A percentile compares a stretch with the other conserved stretches of the same genome.
Evolutionary conservation across 2,888 invertebrate genomes (phyloP).

Genomic region (Leptura quadrifasciata): DNA sequence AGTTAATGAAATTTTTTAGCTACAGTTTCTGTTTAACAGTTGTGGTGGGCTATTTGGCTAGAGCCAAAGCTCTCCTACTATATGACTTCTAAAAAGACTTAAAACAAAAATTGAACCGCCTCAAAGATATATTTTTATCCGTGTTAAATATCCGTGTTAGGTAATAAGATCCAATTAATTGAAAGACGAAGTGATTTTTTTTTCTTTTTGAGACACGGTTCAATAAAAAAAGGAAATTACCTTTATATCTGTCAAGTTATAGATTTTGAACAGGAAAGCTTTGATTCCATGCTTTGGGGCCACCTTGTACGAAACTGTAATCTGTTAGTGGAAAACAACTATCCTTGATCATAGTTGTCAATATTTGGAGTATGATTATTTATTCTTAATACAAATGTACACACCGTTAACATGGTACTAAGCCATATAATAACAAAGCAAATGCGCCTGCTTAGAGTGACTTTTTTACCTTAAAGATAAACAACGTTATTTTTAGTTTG

Average conservation of each 20-base stretch:
- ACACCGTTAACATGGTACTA: background rate
- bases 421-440: background rate
- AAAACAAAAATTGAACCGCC: no score
- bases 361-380: background rate
- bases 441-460: background rate
- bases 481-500: no score
- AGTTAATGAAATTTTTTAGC: background rate
- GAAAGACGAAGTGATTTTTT: no score
- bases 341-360: background rate
- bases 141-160: no score
- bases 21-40: background rate
- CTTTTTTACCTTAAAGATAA: background rate
- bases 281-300: background rate
- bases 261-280: background rate
- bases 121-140: no score
- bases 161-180: no score
- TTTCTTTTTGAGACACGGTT: no score
- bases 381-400: background rate
- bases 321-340: background rate
- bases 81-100: background rate
- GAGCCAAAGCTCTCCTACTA: background rate
- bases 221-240: no score
- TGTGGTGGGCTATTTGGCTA: background rate
- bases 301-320: background rate
- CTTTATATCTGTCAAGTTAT: background rate